A percentile compares a stretch with the other conserved stretches of the same genome.
phyloP scores from a whole-genome alignment of 1,140 invertebrate species.

The Plectrocnemia conspersa region DNA sequence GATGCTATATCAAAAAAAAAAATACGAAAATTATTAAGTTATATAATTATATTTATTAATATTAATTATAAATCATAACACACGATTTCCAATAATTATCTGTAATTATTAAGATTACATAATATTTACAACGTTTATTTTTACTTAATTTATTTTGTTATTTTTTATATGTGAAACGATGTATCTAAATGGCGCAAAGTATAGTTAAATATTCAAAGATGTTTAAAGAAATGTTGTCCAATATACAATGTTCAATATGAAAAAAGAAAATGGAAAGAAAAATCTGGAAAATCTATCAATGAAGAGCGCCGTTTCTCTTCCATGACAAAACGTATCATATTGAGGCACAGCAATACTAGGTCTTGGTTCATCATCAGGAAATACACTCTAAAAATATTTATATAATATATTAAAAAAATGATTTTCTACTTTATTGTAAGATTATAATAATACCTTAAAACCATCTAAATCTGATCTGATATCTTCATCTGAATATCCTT shows the following conservation, averaged over 20 bases:
- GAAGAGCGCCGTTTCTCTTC: slow-evolving; percentile 76
- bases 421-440: background rate
- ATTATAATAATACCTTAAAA: slow-evolving; percentile 57
- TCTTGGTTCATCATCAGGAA: slow-evolving; percentile 49
- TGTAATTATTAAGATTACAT: too few relatives aligned
- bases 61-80: too few relatives aligned
- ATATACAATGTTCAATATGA: slow-evolving; percentile 82
- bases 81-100: too few relatives aligned
- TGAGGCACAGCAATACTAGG: slow-evolving; percentile 56
- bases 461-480: slow-evolving; percentile 67
- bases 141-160: too few relatives aligned
- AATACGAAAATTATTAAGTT: too few relatives aligned
- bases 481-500: slow-evolving; percentile 85
- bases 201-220: too few relatives aligned
- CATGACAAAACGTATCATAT: slow-evolving; percentile 80
- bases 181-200: too few relatives aligned
- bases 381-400: slow-evolving; percentile 37
- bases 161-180: too few relatives aligned
- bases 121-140: too few relatives aligned
- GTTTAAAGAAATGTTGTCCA: slow-evolving; percentile 77
- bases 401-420: too few relatives aligned
- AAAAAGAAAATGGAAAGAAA: slow-evolving; percentile 84
- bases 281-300: slow-evolving; percentile 83
- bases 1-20: too few relatives aligned
- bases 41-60: too few relatives aligned